Conservation (phyloP, 2,888 invertebrate genomes). For the Nomada fabriciana region DNA sequence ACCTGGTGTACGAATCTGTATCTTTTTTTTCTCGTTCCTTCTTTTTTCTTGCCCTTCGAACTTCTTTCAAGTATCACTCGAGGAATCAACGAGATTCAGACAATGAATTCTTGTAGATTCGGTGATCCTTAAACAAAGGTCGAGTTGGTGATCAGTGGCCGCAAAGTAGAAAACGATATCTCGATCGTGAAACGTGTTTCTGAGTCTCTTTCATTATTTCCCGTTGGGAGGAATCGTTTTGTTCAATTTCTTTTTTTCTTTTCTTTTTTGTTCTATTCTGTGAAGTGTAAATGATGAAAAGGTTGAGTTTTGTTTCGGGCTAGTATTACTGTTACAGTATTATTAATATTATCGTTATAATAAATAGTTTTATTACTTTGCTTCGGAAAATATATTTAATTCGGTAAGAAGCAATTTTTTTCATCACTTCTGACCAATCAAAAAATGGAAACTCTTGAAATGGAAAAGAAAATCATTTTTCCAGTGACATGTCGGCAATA, state of each 20-base stretch:
- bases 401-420: no score
- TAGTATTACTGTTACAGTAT: no score
- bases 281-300: background rate
- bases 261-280: background rate
- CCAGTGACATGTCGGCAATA: background rate
- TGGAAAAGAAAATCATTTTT: background rate
- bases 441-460: no score
- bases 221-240: background rate
- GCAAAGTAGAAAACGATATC: background rate
- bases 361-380: no score
- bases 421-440: no score
- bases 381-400: no score
- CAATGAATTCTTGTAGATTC: slow-evolving; percentile 28
- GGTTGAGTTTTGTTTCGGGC: background rate
- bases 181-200: slow-evolving; percentile 17
- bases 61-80: slow-evolving; percentile 45
- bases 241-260: background rate
- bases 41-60: background rate
- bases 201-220: background rate
- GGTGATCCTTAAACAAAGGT: slow-evolving; percentile 33
- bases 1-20: slow-evolving; percentile 53
- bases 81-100: slow-evolving; percentile 59
- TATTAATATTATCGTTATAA: no score
- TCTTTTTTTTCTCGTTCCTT: slow-evolving; percentile 4
- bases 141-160: slow-evolving; percentile 25